Conservation (phyloP, 2,113 vertebrate species). For the Hippotragus niger region DNA sequence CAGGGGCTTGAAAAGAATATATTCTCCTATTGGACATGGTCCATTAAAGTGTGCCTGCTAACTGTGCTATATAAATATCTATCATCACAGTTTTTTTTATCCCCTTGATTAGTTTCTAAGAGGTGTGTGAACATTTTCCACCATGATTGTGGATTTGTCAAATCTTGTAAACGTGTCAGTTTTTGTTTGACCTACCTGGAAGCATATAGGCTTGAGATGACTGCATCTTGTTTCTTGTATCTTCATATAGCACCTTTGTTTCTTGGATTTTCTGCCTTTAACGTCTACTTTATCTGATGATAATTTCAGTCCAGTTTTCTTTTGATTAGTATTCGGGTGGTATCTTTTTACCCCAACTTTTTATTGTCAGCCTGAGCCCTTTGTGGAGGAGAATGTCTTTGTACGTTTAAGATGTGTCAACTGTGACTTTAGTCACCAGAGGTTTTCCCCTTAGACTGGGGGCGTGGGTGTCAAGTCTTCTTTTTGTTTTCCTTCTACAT, state of each 20-base stretch:
- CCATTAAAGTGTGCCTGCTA: background rate
- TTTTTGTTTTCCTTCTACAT: background rate
- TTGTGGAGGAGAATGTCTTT: background rate
- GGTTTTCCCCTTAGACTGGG: background rate
- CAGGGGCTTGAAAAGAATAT: background rate
- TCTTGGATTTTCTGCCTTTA: background rate
- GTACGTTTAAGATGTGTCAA: accelerated
- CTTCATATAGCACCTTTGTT: accelerated
- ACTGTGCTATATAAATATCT: background rate
- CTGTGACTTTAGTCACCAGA: background rate
- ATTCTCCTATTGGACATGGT: background rate
- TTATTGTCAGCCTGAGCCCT: background rate
- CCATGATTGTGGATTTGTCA: background rate
- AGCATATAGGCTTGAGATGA: background rate
- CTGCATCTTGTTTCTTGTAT: background rate
- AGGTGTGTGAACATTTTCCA: background rate
- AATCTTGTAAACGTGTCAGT: accelerated
- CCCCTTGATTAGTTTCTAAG: background rate
- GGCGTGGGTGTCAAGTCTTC: background rate
- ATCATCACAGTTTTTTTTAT: background rate
- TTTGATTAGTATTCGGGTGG: background rate
- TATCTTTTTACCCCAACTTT: background rate
- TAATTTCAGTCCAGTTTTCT: background rate
- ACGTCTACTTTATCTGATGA: no score
- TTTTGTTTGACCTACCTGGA: background rate